phyloP scores from a whole-genome alignment of 2,113 vertebrate genomes.

The Tetrao urogallus region DNA sequence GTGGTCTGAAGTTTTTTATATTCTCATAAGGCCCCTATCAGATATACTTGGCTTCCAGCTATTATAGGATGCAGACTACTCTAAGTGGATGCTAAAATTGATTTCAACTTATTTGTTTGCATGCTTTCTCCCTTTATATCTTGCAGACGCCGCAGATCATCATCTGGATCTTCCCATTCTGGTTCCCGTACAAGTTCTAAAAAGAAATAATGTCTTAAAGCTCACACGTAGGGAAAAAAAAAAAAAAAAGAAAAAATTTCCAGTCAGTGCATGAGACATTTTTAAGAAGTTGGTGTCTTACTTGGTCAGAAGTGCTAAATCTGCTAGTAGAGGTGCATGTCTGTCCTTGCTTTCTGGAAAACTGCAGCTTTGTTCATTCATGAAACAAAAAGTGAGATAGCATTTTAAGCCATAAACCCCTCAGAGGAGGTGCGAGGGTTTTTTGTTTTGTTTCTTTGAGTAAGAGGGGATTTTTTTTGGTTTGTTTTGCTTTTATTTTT shows the following conservation, averaged over 20 bases:
- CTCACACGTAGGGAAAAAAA: constrained; percentile 60
- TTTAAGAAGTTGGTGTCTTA: constrained; percentile 82
- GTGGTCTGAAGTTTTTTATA: not conserved
- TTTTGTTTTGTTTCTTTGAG: not conserved
- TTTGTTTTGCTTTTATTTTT: not conserved
- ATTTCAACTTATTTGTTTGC: constrained; percentile 63
- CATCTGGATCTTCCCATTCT: constrained; percentile 96
- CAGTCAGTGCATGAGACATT: constrained; percentile 83
- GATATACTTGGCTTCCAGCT: constrained; percentile 50
- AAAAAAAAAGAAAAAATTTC: not conserved
- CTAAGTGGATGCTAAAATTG: not conserved
- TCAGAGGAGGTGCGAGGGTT: not conserved
- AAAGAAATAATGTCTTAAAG: constrained; percentile 91
- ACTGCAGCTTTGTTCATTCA: constrained; percentile 78
- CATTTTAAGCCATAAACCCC: constrained; percentile 86
- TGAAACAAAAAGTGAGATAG: constrained; percentile 69
- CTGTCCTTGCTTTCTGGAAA: constrained; percentile 81
- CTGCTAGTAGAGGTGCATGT: constrained; percentile 83
- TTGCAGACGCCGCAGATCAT: constrained; percentile 91
- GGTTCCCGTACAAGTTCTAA: constrained; percentile 95
- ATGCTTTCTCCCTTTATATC: constrained; percentile 80
- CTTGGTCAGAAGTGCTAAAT: constrained; percentile 81
- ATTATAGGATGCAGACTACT: constrained; percentile 48
- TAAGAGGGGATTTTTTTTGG: not conserved
- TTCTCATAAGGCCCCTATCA: constrained; percentile 15